These are phyloP conservation scores for Melieria picta DNA, from an alignment of 2,888 invertebrate species.

Conservation along the genomic window DNA sequence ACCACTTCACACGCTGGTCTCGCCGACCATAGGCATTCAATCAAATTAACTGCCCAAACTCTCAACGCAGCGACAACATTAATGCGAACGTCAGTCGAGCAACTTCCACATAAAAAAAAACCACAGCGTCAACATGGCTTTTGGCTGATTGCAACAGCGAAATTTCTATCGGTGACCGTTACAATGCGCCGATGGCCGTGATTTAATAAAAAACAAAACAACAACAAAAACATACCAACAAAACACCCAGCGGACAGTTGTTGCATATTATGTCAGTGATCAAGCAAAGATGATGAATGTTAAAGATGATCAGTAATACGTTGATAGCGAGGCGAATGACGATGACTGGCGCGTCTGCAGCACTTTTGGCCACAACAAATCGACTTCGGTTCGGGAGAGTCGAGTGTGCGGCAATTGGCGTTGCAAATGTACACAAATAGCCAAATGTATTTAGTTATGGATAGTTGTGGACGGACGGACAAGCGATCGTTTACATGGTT, in stretches of 20 bases:
- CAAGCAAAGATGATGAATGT: not conserved
- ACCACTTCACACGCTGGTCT: too few relatives aligned
- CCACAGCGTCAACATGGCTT: too few relatives aligned
- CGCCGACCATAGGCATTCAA: too few relatives aligned
- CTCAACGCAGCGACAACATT: too few relatives aligned
- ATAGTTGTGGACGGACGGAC: not conserved
- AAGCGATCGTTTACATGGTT: too few relatives aligned
- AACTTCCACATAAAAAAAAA: too few relatives aligned
- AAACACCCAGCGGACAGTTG: too few relatives aligned
- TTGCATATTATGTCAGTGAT: constrained; percentile 18
- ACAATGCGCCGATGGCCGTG: constrained; percentile 22
- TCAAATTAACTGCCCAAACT: too few relatives aligned
- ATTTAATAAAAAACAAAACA: constrained; percentile 9
- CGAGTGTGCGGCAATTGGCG: not conserved
- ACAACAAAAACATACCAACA: too few relatives aligned
- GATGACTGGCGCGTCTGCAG: not conserved
- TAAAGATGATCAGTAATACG: not conserved
- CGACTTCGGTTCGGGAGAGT: not conserved
- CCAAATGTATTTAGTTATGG: not conserved
- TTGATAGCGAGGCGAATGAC: not conserved
- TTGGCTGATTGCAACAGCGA: constrained; percentile 20
- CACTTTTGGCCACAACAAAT: not conserved
- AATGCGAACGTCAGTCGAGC: too few relatives aligned
- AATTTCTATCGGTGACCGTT: not conserved
- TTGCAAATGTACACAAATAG: not conserved